phyloP scores from a whole-genome alignment of 2,888 invertebrate genomes.

The Camptogramma bilineatum region DNA sequence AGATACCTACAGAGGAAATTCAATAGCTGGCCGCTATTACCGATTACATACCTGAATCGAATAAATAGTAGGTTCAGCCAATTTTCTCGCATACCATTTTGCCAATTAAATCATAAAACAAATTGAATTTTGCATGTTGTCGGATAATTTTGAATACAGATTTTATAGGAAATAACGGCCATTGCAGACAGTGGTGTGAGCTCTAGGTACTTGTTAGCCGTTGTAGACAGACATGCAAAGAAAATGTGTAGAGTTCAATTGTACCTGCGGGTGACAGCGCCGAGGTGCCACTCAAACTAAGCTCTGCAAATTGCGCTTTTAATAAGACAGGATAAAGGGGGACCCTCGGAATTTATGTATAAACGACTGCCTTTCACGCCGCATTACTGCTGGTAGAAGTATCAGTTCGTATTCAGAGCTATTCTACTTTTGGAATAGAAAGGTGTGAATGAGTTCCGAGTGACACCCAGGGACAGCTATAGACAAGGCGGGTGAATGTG shows the following conservation, averaged over 20 bases:
- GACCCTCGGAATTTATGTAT: slow-evolving; percentile 42
- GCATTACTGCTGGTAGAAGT: slow-evolving; percentile 24
- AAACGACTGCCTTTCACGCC: slow-evolving; percentile 49
- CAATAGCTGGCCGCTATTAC: slow-evolving; percentile 78
- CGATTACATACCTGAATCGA: slow-evolving; percentile 56
- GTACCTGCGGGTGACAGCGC: slow-evolving; percentile 58
- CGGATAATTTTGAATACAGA: slow-evolving; percentile 48
- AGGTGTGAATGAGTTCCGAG: slow-evolving; percentile 53
- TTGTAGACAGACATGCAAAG: slow-evolving; percentile 74
- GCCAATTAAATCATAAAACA: slow-evolving; percentile 49
- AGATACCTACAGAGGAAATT: slow-evolving; percentile 55
- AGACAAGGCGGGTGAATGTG: slow-evolving; percentile 76
- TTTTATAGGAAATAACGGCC: slow-evolving; percentile 80
- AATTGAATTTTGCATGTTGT: slow-evolving; percentile 80
- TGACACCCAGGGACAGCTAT: slow-evolving; percentile 74
- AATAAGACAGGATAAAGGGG: slow-evolving; percentile 33
- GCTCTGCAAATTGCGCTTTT: slow-evolving; percentile 46
- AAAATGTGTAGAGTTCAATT: slow-evolving; percentile 50
- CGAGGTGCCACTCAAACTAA: slow-evolving; percentile 73
- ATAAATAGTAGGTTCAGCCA: slow-evolving; percentile 58
- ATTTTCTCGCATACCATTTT: slow-evolving; percentile 62
- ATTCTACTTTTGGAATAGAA: slow-evolving; percentile 35
- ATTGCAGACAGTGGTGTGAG: slow-evolving; percentile 63
- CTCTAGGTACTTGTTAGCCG: slow-evolving; percentile 71
- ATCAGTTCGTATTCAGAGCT: slow-evolving; percentile 27